A percentile compares a stretch with the other conserved stretches of the same genome.
Evolutionary conservation across 92 coral and sea anemone species (phyloP).

Genomic region (Parazoanthus darwini): DNA sequence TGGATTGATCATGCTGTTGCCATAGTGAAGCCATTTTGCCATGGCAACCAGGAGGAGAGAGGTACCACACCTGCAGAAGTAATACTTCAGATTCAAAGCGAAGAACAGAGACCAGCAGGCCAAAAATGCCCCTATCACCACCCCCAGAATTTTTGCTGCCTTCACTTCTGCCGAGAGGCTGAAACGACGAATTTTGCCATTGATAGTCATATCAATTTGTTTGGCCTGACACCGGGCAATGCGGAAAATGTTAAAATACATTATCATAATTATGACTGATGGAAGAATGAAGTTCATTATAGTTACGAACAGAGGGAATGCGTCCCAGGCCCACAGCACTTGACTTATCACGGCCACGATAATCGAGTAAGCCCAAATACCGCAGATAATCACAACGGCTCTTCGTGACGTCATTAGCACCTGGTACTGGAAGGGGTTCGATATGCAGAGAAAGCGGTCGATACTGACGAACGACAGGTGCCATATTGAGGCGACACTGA

Average conservation of each 20-base stretch:
- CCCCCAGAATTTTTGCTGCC: slow-evolving; percentile 93
- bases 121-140: slow-evolving; percentile 90
- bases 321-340: slow-evolving; percentile 51
- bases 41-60: slow-evolving; percentile 75
- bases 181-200: slow-evolving; percentile 76
- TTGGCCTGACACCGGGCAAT: slow-evolving; percentile 89
- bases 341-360: slow-evolving; percentile 66
- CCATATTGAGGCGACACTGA: slow-evolving; percentile 85
- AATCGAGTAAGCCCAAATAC: slow-evolving; percentile 71
- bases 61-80: slow-evolving; percentile 60
- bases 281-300: slow-evolving; percentile 84
- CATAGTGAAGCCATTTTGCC: slow-evolving; percentile 98
- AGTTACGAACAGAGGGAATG: slow-evolving; percentile 62
- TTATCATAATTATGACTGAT: slow-evolving; percentile 66
- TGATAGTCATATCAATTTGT: slow-evolving; percentile 78
- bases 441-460: slow-evolving; percentile 88
- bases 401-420: slow-evolving; percentile 68
- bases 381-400: slow-evolving; percentile 67
- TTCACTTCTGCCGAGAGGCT: slow-evolving; percentile 81
- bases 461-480: slow-evolving; percentile 85
- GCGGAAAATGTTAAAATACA: slow-evolving; percentile 86
- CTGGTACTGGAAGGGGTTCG: slow-evolving; percentile 81
- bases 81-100: slow-evolving; percentile 74
- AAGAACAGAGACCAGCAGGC: slow-evolving; percentile 98
- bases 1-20: slow-evolving; percentile 91